These are phyloP conservation scores for Decapterus maruadsi DNA, from an alignment of 2,797 vertebrate genomes.

Conservation along the genomic window DNA sequence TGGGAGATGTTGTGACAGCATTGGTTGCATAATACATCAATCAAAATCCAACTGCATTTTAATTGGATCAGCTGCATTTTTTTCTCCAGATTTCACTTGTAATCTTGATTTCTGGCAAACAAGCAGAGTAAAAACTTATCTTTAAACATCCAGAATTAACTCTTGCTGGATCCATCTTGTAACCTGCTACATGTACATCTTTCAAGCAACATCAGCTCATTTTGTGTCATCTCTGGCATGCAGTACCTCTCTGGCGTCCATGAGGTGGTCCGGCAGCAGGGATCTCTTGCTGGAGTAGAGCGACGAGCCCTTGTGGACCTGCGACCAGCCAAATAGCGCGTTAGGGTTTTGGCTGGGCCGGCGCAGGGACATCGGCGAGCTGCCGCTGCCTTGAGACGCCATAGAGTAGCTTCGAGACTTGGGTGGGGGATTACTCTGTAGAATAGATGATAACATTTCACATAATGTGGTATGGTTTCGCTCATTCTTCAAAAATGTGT, in stretches of 20 bases:
- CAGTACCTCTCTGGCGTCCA: slow-evolving; percentile 95
- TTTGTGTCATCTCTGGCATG: neutral
- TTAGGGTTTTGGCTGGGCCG: slow-evolving; percentile 92
- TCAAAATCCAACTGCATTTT: neutral
- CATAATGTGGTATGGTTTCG: neutral
- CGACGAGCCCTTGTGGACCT: slow-evolving; percentile 88
- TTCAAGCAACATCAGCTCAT: neutral
- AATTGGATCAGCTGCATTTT: slow-evolving; percentile 7
- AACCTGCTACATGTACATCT: neutral
- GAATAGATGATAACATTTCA: neutral
- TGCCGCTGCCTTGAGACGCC: slow-evolving; percentile 94
- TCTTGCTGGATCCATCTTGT: neutral
- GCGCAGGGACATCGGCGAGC: slow-evolving; percentile 92
- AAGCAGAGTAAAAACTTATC: neutral
- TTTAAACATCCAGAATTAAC: neutral
- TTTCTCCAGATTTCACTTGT: neutral
- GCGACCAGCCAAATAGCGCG: slow-evolving; percentile 89
- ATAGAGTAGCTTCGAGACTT: slow-evolving; percentile 97
- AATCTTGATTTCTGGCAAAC: neutral
- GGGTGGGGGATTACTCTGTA: slow-evolving; percentile 95
- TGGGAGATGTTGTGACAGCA: neutral
- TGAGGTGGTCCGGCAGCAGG: slow-evolving; percentile 93
- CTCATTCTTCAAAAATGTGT: neutral
- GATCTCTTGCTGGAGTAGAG: slow-evolving; percentile 90
- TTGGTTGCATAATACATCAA: slow-evolving; percentile 16